Evolutionary conservation across 1,140 invertebrate genomes (phyloP), one percentile per base, ranked within the genome.

Genomic region (Aporrectodea caliginosa): DNA sequence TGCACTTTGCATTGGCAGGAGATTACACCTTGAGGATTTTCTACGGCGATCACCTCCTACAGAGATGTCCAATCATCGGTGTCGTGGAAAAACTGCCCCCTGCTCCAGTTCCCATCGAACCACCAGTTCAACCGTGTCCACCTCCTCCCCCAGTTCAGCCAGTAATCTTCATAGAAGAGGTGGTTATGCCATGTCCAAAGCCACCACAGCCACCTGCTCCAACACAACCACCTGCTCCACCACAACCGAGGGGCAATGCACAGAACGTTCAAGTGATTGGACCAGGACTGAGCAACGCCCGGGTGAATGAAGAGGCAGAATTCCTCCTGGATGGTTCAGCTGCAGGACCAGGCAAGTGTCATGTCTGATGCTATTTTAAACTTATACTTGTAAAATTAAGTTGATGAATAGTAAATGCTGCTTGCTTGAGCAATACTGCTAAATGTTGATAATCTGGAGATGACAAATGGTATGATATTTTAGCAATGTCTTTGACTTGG

Each of bases 251-350:
- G 16, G 29, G 33, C n/a, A 84, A 87, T 78, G 82, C 83, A 58
- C 86, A 81, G 73, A 87, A 88, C 77, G 85, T 87, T 22, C 84
- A 86, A 35, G 83, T 99, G 0, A 93, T 93, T 75, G 98, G 98
- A 1, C 91, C 94, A 79, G 98, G 97, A 0, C 88, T 99, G 32
- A 95, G 95, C 34, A 91, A 93, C 79, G 93, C 96, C 22, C 91
- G 93, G 84, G 92, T 95, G 83, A 92, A 94, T 29, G 94, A 97
- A 86, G 92, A 93, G 84, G 92, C 96, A 0, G 94, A 97, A 85
- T 99, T 99, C 87, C 94, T 94, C 31, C 95, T 99, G 83, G 96
- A 99, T 89, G 97, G 95, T 2, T 95, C 94, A 29, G 93, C 95
- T 77, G 87, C 87, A 69, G 87, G 87, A 22, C 81, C 80, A 78